Evolutionary conservation across 2,888 invertebrate genomes (phyloP), one percentile per base, ranked within the genome.

Genomic region (Thera obeliscata): DNA sequence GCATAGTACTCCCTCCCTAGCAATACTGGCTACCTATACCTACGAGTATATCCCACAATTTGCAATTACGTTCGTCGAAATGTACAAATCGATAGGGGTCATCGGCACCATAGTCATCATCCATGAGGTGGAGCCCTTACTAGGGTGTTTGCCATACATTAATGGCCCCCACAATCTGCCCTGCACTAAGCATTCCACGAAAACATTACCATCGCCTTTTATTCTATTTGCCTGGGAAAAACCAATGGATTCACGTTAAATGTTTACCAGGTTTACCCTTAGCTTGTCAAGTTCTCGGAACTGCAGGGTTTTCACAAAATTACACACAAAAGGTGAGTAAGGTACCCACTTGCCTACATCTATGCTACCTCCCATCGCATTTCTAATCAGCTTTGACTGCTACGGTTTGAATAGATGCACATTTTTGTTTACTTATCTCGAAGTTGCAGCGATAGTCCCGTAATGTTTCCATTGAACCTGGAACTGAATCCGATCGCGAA

Each of bases 71-170:
- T 79, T 84, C 88, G 85, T 83, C 81, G 90, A 90, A 90, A 87
- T 85, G 82, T 79, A 80, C 82, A 78, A 92, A 93, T 93, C 93
- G 90, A 93, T 92, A 90, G 87, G 80, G 93, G 92, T 92, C 92
- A 92, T 92, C 89, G 93, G 86, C 93, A 91, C 91, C 83, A 89
- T 87, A 88, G 87, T 83, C 87, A 89, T 86, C 88, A 88, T 87
- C 85, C 80, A 86, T 86, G 85, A 86, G 88, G 85, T 88, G 79
- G 86, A 88, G 87, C 92, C 91, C 91, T 89, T 85, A 83, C 81
- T 82, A 89, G 89, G 90, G 89, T 85, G 87, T 83, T 84, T 83
- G 86, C 86, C 84, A 86, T 85, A 87, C 86, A 88, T 88, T 88
- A 87, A 74, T 85, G 73, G 77, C 85, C 86, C 84, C 85, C 80